phyloP scores from a whole-genome alignment of 2,888 invertebrate species.

The Lasioglossum malachurum region DNA sequence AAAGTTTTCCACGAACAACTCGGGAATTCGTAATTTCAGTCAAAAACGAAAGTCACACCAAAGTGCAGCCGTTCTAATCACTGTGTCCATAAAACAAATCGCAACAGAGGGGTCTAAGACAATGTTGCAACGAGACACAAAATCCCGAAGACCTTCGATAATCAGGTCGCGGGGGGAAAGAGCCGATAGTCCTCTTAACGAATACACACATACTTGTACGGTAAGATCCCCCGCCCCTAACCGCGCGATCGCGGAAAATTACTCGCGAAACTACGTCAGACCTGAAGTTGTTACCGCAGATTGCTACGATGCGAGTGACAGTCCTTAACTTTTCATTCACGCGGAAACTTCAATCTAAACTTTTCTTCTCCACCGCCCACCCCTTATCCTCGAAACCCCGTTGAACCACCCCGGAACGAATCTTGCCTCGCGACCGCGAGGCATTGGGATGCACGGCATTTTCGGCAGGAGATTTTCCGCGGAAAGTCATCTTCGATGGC shows the following conservation, averaged over 20 bases:
- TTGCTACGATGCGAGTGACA: conserved; percentile 69
- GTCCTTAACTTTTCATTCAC: conserved; percentile 78
- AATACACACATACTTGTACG: background rate
- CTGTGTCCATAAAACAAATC: too few relatives aligned
- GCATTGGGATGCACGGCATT: conserved; percentile 20
- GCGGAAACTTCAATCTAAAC: conserved; percentile 80
- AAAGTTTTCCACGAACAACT: too few relatives aligned
- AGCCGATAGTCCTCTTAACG: background rate
- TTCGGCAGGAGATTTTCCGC: conserved; percentile 35
- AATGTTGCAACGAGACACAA: background rate
- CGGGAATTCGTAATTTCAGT: too few relatives aligned
- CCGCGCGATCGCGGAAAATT: conserved; percentile 29
- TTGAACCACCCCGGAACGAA: background rate
- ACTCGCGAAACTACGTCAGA: conserved; percentile 42
- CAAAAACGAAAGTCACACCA: background rate
- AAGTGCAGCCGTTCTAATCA: too few relatives aligned
- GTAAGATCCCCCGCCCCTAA: background rate
- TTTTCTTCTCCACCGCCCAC: conserved; percentile 65
- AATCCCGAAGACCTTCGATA: background rate
- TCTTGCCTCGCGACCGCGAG: background rate
- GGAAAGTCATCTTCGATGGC: conserved; percentile 32
- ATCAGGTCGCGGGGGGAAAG: background rate
- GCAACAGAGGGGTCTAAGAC: background rate
- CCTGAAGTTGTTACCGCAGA: conserved; percentile 63
- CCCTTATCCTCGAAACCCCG: conserved; percentile 16